Evolutionary conservation across 2,113 vertebrate species (phyloP), one percentile per base, ranked within the genome.

Genomic region (Promerops cafer): DNA sequence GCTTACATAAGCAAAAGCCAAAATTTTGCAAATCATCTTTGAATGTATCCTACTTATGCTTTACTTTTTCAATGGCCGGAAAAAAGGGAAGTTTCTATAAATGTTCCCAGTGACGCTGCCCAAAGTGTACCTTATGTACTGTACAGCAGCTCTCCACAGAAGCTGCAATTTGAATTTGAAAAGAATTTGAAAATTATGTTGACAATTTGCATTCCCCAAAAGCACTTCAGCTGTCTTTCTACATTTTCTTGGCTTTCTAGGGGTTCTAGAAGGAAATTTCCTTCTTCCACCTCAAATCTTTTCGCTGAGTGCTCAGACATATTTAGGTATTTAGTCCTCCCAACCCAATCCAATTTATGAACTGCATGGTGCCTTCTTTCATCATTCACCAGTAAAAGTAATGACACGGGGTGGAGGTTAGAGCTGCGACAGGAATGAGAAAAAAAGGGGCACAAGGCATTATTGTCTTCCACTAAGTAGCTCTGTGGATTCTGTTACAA

Each of bases 161-260:
- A 94, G 68, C 85, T 75, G 64, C 56, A 83, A 94, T 96, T 92
- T 95, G 90, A 96, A 92, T 96, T 92, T 95, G 88, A 96, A 97
- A 96, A 83, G 80, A 76, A 87, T 94, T 95, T 78, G 80, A 92
- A 96, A 90, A 92, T 94, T 45, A 71, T 76, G 72, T 90, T 94
- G 93, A 82, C 75, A 66, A 83, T 92, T 92, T 97, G 80, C 90
- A 93, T 96, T 93, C 86, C 60, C 65, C 72, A 45, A 71, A 93
- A 94, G 44, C 42, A 64, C 45, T 89, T 95, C 90, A 84, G 90
- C 90, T 92, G 69, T 82, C 82, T 91, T 89, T 91, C 75, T 76
- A 50, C 28, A 50, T 90, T 95, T 94, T n/a, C 39, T n/a, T 83
- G 76, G 60, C 80, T 83, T 94, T 74, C 53, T 80, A 60, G 85